phyloP scores from a whole-genome alignment of 2,797 vertebrate species.

The Capromys pilorides region DNA sequence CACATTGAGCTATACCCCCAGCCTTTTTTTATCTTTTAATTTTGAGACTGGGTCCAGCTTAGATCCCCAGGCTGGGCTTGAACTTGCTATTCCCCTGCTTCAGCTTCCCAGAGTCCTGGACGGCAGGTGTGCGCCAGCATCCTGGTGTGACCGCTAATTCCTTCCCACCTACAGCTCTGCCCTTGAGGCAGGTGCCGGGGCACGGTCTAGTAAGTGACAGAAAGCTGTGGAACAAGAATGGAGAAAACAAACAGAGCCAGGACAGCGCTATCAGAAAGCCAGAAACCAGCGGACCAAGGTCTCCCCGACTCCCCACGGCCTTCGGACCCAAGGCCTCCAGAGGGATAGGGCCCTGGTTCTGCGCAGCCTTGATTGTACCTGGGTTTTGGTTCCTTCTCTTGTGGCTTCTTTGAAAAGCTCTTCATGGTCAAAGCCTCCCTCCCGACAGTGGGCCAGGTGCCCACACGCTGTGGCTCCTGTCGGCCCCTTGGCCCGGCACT shows the following conservation, averaged over 20 bases:
- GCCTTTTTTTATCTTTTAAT: neutral
- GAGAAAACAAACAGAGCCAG: neutral
- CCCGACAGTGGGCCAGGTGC: neutral
- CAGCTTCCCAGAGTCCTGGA: neutral
- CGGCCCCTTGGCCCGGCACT: neutral
- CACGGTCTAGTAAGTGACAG: neutral
- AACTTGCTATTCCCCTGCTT: neutral
- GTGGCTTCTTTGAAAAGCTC: neutral
- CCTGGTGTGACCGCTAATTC: neutral
- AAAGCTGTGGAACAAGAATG: neutral
- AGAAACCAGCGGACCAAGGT: neutral
- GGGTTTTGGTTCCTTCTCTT: neutral
- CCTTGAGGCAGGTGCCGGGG: neutral
- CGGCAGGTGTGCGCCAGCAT: too few relatives aligned
- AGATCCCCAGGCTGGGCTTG: neutral
- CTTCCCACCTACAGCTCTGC: accelerated
- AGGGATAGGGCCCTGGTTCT: too few relatives aligned
- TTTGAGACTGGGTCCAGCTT: neutral
- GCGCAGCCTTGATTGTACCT: neutral
- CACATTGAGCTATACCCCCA: neutral
- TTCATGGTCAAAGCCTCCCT: neutral
- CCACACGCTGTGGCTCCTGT: too few relatives aligned
- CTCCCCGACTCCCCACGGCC: neutral
- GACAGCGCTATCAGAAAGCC: neutral
- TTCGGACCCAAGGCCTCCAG: neutral